Evolutionary conservation across 2,888 invertebrate genomes (phyloP).

Genomic region (Philonicus albiceps): DNA sequence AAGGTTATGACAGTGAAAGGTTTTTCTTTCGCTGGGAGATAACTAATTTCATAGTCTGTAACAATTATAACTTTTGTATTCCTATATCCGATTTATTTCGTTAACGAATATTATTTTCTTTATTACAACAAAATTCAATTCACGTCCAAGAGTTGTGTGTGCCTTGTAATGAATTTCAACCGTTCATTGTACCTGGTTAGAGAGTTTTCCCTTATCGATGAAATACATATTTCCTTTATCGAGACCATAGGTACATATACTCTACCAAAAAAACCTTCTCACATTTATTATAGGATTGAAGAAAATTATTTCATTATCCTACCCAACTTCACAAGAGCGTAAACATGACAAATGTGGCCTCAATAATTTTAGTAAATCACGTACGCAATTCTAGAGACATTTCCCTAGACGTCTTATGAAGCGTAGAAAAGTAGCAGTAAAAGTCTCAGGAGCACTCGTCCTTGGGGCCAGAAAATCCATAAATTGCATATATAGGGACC

Average conservation of each 20-base stretch:
- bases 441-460: neutral
- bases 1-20: too few relatives aligned
- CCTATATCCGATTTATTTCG: neutral
- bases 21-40: too few relatives aligned
- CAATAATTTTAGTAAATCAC: neutral
- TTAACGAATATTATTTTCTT: neutral
- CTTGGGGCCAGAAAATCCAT: slow-evolving; percentile 18
- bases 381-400: neutral
- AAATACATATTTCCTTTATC: neutral
- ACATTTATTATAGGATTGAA: neutral
- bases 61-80: neutral
- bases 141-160: neutral
- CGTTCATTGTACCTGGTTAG: neutral
- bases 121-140: neutral
- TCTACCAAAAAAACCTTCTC: neutral
- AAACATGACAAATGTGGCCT: neutral
- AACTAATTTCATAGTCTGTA: too few relatives aligned
- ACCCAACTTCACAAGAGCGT: neutral
- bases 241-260: neutral
- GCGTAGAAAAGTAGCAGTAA: neutral
- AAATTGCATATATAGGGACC: slow-evolving; percentile 12
- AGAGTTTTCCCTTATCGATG: neutral
- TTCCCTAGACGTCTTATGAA: neutral
- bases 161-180: neutral
- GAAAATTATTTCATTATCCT: neutral